Evolutionary conservation across 2,888 invertebrate species (phyloP).

Genomic region (Spodoptera picta): DNA sequence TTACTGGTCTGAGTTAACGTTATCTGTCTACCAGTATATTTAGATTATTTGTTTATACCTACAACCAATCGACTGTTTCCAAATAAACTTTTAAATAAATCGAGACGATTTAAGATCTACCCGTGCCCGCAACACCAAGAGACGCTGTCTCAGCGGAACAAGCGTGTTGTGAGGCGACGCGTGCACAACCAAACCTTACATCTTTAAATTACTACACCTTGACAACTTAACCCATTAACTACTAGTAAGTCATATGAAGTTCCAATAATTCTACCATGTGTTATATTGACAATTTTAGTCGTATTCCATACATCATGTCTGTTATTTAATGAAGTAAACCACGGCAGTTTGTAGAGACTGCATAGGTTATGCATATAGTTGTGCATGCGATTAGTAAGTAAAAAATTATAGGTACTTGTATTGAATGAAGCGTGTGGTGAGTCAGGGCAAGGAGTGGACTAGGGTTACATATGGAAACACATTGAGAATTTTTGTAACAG

Average conservation of each 20-base stretch:
- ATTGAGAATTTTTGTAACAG: constrained; percentile 91
- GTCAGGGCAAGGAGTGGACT: constrained; percentile 72
- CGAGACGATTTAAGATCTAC: constrained; percentile 52
- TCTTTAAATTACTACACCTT: neutral
- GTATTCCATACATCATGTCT: too few species aligned
- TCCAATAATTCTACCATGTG: constrained; percentile 6
- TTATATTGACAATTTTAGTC: neutral
- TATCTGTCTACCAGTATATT: too few species aligned
- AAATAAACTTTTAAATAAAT: neutral
- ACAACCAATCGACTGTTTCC: too few species aligned
- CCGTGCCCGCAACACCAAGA: constrained; percentile 24
- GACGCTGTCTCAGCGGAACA: constrained; percentile 17
- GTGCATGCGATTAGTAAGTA: constrained; percentile 57
- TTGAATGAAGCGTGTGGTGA: constrained; percentile 55
- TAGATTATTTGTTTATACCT: too few species aligned
- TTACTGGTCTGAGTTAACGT: neutral
- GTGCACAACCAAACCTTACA: constrained; percentile 35
- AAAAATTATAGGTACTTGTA: constrained; percentile 46
- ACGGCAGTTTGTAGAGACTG: neutral
- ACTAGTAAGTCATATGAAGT: neutral
- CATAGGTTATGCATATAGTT: constrained; percentile 15
- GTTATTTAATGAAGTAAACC: too few species aligned
- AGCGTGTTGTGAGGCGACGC: constrained; percentile 44
- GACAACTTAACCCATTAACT: neutral
- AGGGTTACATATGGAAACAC: constrained; percentile 90